Conservation (phyloP, 2,888 invertebrate genomes). For the Epistrophella euchroma region DNA sequence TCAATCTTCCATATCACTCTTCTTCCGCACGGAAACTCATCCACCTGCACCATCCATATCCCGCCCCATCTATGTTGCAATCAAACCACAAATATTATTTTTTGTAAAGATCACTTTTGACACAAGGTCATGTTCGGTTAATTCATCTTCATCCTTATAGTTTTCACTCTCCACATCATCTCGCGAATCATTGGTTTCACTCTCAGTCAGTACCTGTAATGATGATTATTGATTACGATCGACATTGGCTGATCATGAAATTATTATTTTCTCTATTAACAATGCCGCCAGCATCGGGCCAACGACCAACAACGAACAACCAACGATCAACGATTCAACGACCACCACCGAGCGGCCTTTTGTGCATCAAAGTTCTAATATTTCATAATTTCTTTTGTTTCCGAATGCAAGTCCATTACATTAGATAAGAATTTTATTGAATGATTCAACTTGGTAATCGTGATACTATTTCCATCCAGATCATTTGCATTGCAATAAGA, state of each 20-base stretch:
- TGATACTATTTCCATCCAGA: slow-evolving; percentile 52
- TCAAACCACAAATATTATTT: neutral
- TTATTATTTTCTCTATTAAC: slow-evolving; percentile 18
- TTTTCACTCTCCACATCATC: slow-evolving; percentile 36
- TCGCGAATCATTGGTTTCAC: slow-evolving; percentile 43
- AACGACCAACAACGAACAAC: neutral
- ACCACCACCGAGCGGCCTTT: slow-evolving; percentile 24
- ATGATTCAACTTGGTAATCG: slow-evolving; percentile 43
- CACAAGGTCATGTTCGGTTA: slow-evolving; percentile 34
- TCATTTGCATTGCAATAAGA: slow-evolving; percentile 41
- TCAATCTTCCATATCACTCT: neutral
- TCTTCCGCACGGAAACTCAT: slow-evolving; percentile 14
- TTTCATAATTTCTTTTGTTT: slow-evolving; percentile 41
- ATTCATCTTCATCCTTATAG: neutral
- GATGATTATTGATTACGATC: slow-evolving; percentile 35
- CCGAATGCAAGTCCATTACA: slow-evolving; percentile 31
- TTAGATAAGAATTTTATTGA: slow-evolving; percentile 55
- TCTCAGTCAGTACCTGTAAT: slow-evolving; percentile 23
- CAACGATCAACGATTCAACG: slow-evolving; percentile 7
- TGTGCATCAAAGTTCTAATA: slow-evolving; percentile 41
- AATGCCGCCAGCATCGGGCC: slow-evolving; percentile 16
- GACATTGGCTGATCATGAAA: slow-evolving; percentile 41
- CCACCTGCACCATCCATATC: neutral
- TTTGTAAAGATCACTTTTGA: slow-evolving; percentile 14
- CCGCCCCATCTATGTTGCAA: neutral